Evolutionary conservation across 2,797 vertebrate species (phyloP).

Genomic region (Sebastes miniatus): DNA sequence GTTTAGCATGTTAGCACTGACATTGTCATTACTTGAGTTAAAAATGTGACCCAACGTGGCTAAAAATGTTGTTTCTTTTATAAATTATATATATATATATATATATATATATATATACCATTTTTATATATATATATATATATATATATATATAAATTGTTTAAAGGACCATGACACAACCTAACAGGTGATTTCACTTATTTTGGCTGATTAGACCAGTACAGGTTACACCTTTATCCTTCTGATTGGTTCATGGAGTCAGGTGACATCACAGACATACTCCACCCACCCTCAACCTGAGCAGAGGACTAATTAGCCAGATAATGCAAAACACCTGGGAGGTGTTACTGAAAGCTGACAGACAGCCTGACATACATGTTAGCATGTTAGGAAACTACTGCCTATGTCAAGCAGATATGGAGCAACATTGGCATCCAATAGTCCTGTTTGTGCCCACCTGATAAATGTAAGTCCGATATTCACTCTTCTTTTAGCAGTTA

Average conservation of each 20-base stretch:
- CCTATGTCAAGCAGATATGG: not conserved
- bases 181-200: not conserved
- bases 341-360: not conserved
- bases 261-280: not conserved
- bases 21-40: no score
- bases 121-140: no score
- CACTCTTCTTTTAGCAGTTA: not conserved
- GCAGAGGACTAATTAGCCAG: not conserved
- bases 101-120: no score
- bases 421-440: not conserved
- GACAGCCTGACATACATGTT: not conserved
- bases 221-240: not conserved
- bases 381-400: not conserved
- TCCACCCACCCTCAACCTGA: not conserved
- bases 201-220: not conserved
- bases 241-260: not conserved
- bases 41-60: rapidly evolving
- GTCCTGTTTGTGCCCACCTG: not conserved
- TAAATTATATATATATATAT: no score
- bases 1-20: not conserved
- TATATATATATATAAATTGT: not conserved
- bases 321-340: not conserved
- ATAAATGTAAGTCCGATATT: not conserved
- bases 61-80: no score
- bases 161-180: not conserved